Evolutionary conservation across 2,113 vertebrate genomes (phyloP).

Genomic region (Amphiprion ocellaris): DNA sequence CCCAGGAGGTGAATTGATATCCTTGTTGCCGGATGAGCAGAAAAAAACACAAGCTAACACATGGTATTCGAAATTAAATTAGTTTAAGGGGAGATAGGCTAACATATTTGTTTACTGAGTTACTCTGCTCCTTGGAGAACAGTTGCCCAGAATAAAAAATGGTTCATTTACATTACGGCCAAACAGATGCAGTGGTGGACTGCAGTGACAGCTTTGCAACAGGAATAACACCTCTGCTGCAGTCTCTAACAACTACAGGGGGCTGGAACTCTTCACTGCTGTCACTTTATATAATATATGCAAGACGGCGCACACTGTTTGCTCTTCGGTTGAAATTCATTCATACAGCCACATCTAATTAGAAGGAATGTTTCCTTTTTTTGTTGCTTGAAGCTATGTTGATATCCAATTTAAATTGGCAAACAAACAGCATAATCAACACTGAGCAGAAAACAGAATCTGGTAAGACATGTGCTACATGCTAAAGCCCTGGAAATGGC

Average conservation of each 20-base stretch:
- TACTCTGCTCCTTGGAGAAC: slow-evolving; percentile 15
- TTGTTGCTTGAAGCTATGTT: background rate
- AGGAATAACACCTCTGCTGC: slow-evolving; percentile 17
- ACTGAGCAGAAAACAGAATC: background rate
- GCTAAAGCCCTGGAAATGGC: slow-evolving; percentile 13
- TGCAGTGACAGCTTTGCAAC: slow-evolving; percentile 28
- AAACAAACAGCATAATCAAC: background rate
- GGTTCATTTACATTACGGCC: slow-evolving; percentile 37
- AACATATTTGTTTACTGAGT: slow-evolving; percentile 21
- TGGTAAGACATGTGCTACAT: background rate
- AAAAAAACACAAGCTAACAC: slow-evolving; percentile 21
- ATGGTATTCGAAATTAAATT: slow-evolving; percentile 32
- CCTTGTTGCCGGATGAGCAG: slow-evolving; percentile 9
- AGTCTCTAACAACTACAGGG: background rate
- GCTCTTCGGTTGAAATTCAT: background rate
- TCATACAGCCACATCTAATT: background rate
- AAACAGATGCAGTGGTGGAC: slow-evolving; percentile 35
- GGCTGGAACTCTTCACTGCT: background rate
- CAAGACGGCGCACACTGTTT: background rate
- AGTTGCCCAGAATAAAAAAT: slow-evolving; percentile 28
- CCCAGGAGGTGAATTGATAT: slow-evolving; percentile 17
- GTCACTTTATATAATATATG: background rate
- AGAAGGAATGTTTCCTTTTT: background rate
- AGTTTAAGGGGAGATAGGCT: slow-evolving; percentile 1
- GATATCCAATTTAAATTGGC: background rate